These are phyloP conservation scores for Hemitrygon akajei DNA, from an alignment of 2,797 vertebrate species.

Conservation along the genomic window DNA sequence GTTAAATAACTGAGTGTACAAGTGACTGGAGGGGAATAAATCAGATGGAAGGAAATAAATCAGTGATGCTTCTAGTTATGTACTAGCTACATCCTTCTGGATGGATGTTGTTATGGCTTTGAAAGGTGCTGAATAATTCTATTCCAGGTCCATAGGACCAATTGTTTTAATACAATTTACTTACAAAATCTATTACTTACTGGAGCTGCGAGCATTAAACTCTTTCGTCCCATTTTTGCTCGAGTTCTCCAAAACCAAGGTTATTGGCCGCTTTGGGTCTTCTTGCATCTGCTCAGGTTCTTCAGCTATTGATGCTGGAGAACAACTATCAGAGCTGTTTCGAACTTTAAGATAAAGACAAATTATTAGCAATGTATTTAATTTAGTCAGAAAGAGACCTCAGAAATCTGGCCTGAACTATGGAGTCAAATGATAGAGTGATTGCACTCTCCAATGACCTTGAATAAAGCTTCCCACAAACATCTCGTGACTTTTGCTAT, in stretches of 20 bases:
- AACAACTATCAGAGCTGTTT: slow-evolving; percentile 52
- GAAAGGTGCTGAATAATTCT: neutral
- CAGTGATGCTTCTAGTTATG: neutral
- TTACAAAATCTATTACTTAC: slow-evolving; percentile 12
- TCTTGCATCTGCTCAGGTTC: slow-evolving; percentile 42
- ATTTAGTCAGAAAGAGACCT: neutral
- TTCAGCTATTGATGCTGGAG: slow-evolving; percentile 48
- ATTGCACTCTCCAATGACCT: too few relatives aligned
- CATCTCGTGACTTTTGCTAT: too few relatives aligned
- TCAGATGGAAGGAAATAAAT: neutral
- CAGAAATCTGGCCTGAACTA: too few relatives aligned
- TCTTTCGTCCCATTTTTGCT: neutral
- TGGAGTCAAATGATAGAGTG: too few relatives aligned
- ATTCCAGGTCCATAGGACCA: neutral
- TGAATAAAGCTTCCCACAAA: too few relatives aligned
- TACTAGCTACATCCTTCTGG: neutral
- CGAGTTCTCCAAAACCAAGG: slow-evolving; percentile 37
- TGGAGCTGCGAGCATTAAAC: neutral
- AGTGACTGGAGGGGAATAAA: neutral
- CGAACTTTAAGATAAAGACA: slow-evolving; percentile 47
- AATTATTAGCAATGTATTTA: neutral
- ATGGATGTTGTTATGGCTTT: neutral
- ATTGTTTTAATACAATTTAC: neutral
- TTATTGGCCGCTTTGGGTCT: slow-evolving; percentile 39
- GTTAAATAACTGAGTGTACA: too few relatives aligned